Base-by-base conservation (phyloP, 2,888 invertebrate species). In the Drosophila siamana region DNA sequence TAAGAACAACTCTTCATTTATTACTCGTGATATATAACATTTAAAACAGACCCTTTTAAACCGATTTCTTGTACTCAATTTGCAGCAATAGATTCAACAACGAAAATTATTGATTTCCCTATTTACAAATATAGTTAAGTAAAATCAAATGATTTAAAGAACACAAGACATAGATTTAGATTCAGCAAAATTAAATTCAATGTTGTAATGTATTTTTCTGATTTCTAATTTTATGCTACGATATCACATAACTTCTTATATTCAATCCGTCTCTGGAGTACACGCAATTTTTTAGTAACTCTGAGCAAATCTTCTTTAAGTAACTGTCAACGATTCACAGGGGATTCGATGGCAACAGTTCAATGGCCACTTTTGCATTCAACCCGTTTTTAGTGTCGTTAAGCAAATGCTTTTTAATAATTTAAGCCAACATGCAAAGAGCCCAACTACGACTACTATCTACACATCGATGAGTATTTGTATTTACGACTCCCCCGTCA, bases 341-440 rank as follows among this genome's bases (percentile, higher is more conserved):
- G 48, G 54, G 26, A 47, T 36, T 41, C 44, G 16, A 16, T 19
- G 44, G 55, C 55, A 33, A 59, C 52, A 50, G 66, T 68, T 62
- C 67, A 66, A 71, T 55, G 66, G 52, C 43, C 66, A 65, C 51
- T 68, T 68, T 56, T 43, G 40, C 47, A 46, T 63, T 52, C 41
- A 64, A 78, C 54, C 48, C 77, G 51, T 65, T 69, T 69, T 52
- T 48, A 43, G 51, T 60, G 71, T 54, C 70, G 80, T 78, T 73
- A 54, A 61, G 70, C 76, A 83, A 83, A 78, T 78, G 84, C 81
- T 73, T 83, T 83, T 86, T 67, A 82, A 85, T 85, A 86, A 85
- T 85, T 85, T 85, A 80, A 76, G 68, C 52, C 24, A 61, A 65
- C 64, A 68, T 70, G 70, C 66, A 61, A 80, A 72, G 48, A 59